Conservation (phyloP, 2,797 vertebrate species). For the Pseudochaenichthys georgianus region DNA sequence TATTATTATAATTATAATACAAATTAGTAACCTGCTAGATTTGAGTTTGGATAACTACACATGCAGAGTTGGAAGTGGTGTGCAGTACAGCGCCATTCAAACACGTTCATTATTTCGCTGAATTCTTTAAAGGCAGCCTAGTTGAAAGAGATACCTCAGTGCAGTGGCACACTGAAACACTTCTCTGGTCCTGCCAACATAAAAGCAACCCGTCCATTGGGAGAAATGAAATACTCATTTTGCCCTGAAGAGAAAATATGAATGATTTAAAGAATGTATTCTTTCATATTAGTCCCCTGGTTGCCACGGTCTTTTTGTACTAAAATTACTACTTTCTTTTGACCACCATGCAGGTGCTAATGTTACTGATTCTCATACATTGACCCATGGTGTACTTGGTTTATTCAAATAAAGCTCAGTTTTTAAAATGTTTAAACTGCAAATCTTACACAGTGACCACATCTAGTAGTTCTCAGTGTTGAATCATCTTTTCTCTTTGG, state of each 20-base stretch:
- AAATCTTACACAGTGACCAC: conserved; percentile 44
- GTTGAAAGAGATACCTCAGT: conserved; percentile 64
- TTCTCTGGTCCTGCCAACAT: conserved; percentile 65
- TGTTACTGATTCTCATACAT: conserved; percentile 27
- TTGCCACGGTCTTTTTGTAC: conserved; percentile 47
- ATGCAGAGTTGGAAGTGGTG: neutral
- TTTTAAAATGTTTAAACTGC: conserved; percentile 35
- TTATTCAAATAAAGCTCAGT: conserved; percentile 34
- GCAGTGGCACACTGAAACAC: conserved; percentile 54
- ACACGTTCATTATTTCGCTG: conserved; percentile 63
- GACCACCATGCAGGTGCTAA: conserved; percentile 38
- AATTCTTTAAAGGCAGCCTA: conserved; percentile 56
- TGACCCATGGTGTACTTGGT: conserved; percentile 21
- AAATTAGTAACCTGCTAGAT: conserved; percentile 14
- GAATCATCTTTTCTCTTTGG: conserved; percentile 2
- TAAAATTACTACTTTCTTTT: conserved; percentile 40
- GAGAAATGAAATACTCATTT: conserved; percentile 58
- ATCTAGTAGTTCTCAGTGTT: conserved; percentile 27
- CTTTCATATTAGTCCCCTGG: conserved; percentile 31
- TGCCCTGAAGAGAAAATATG: conserved; percentile 55
- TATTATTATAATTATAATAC: too few relatives aligned
- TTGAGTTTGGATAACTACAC: conserved; percentile 37
- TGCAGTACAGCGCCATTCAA: conserved; percentile 51
- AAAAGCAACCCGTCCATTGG: conserved; percentile 61
- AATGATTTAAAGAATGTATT: conserved; percentile 66